Conservation (phyloP, 2,888 invertebrate genomes). For the Agrotis clavis region DNA sequence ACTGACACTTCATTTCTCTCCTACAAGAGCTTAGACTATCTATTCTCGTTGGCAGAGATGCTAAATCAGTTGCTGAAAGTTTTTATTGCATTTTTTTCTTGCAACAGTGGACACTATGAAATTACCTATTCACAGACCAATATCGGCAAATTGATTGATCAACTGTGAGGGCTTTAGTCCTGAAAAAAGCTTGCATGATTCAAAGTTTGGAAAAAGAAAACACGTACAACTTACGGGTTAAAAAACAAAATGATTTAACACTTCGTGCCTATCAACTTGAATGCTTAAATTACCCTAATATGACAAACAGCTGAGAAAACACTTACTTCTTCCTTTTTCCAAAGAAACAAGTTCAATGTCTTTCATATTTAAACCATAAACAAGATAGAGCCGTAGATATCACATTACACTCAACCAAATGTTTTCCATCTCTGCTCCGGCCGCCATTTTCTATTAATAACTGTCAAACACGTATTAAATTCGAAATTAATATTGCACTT, state of each 20-base stretch:
- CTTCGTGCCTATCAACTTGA: neutral
- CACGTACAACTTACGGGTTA: neutral
- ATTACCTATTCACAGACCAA: too few relatives aligned
- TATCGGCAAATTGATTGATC: too few relatives aligned
- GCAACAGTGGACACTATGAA: too few relatives aligned
- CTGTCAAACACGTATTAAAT: conserved; percentile 55
- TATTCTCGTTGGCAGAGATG: conserved; percentile 39
- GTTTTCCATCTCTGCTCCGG: conserved; percentile 38
- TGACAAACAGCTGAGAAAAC: conserved; percentile 27
- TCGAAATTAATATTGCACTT: conserved; percentile 46
- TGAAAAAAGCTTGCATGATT: neutral
- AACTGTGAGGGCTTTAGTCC: too few relatives aligned
- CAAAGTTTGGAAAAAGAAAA: neutral
- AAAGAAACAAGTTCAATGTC: conserved; percentile 49
- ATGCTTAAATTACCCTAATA: neutral
- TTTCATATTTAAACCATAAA: conserved; percentile 32
- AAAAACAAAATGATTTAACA: neutral
- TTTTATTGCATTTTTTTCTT: too few relatives aligned
- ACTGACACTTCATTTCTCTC: conserved; percentile 25
- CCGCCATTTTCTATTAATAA: conserved; percentile 54
- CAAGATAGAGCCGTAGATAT: conserved; percentile 37
- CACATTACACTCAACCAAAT: conserved; percentile 50
- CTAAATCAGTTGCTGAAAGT: conserved; percentile 5
- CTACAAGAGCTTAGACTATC: conserved; percentile 14
- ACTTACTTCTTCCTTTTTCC: conserved; percentile 8